These are phyloP conservation scores for Adelosebastes latens DNA, from an alignment of 2,797 vertebrate species.

Conservation along the genomic window DNA sequence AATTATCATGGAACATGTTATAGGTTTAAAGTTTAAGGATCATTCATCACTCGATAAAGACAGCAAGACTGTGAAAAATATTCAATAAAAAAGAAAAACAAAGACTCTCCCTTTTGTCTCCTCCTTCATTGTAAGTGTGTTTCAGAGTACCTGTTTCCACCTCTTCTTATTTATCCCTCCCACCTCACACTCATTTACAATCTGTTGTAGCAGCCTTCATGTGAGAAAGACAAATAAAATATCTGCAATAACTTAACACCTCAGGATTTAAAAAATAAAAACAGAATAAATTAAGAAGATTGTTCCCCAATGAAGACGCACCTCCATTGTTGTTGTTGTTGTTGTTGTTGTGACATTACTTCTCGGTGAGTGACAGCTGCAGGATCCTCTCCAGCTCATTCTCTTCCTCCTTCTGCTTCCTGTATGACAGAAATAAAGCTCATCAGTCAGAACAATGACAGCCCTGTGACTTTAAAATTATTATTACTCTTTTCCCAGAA, in stretches of 20 bases:
- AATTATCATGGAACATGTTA: conserved; percentile 68
- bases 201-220: conserved; percentile 67
- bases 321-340: conserved; percentile 14
- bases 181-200: conserved; percentile 27
- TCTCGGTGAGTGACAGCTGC: conserved; percentile 93
- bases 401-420: conserved; percentile 88
- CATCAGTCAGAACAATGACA: neutral
- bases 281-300: conserved; percentile 76
- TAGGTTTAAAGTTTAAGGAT: conserved; percentile 74
- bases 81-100: conserved; percentile 64
- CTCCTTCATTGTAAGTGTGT: conserved; percentile 45
- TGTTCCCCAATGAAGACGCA: conserved; percentile 60
- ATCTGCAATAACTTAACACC: conserved; percentile 83
- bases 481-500: neutral
- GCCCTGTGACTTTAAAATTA: neutral
- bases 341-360: conserved; percentile 80
- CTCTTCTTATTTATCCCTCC: neutral
- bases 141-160: conserved; percentile 34
- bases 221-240: conserved; percentile 73
- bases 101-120: conserved; percentile 59
- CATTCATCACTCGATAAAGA: conserved; percentile 75
- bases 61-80: conserved; percentile 78
- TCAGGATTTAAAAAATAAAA: conserved; percentile 72
- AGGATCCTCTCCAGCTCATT: conserved; percentile 93
- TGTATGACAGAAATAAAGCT: conserved; percentile 41